Conservation (phyloP, 2,888 invertebrate species). For the Neelides folsomi region DNA sequence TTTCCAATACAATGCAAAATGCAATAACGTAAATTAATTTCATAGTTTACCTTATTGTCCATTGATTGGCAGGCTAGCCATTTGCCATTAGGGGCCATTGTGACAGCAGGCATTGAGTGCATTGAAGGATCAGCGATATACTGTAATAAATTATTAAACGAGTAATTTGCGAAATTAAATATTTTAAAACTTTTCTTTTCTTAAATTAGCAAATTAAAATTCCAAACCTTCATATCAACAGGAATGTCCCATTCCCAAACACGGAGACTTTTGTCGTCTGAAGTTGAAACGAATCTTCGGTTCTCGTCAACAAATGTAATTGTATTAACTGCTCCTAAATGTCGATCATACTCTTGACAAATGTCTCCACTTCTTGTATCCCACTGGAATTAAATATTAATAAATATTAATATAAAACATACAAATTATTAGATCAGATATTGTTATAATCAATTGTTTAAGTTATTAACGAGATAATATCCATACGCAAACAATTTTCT, state of each 20-base stretch:
- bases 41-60: conserved; percentile 96
- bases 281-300: conserved; percentile 92
- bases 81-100: conserved; percentile 88
- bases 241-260: conserved; percentile 99
- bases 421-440: not conserved
- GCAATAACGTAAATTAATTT: too few species aligned
- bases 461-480: not conserved
- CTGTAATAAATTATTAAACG: too few species aligned
- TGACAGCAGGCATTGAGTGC: conserved; percentile 98
- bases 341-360: conserved; percentile 95
- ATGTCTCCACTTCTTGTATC: conserved; percentile 88
- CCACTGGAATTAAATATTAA: conserved; percentile 52
- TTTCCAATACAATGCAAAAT: too few species aligned
- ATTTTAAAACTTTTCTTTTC: too few species aligned
- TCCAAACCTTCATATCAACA: conserved; percentile 97
- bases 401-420: not conserved
- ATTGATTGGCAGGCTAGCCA: conserved; percentile 99
- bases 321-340: conserved; percentile 95
- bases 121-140: conserved; percentile 98
- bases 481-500: conserved; percentile 96
- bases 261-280: conserved; percentile 94
- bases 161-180: too few species aligned
- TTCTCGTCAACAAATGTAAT: conserved; percentile 99
- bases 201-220: too few species aligned
- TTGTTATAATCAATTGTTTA: not conserved